Evolutionary conservation across 2,888 invertebrate species (phyloP), one percentile per base, ranked within the genome.

Genomic region (Chrysomela aeneicollis): DNA sequence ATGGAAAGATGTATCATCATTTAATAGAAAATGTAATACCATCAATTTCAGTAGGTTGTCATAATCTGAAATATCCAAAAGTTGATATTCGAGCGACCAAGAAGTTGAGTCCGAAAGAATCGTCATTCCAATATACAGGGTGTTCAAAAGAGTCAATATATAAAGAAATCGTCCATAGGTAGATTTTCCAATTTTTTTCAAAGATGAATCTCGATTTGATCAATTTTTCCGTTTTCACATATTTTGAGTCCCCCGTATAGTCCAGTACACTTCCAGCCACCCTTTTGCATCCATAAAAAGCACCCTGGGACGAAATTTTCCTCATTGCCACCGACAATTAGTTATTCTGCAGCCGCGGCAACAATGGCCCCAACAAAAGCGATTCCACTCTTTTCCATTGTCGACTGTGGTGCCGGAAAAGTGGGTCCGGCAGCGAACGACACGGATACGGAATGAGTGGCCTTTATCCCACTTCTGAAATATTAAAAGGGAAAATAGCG

Each of bases 391-490:
- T 42, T 15, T 42, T 42, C 46, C 47, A 46, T 57, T 57, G 57
- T 57, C 46, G 46, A 55, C 15, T 46, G n/a, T 22, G 37, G 46
- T 26, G 26, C 17, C 46, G 57, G 30, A 57, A 57, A 47, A 57
- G 26, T 21, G 55, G 9, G 37, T 42, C 55, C 55, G 21, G 42
- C n/a, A 26, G 22, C 54, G 21, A 42, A 19, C 54, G 37, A n/a
- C n/a, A 54, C 42, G 21, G 42, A 19, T 46, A 10, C 15, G 4
- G 15, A 57, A 57, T 57, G 57, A 46, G 46, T 26, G 57, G 26
- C 22, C 46, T 57, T 57, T 46, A 57, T 57, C 57, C 57, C 57
- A 46, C 18, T 57, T 32, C 57, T 57, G 57, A 18, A 57, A 57
- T 42, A 42, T 42, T 42, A 42, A 42, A 42, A 42, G 10, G 2